phyloP scores from a whole-genome alignment of 2,888 invertebrate genomes.

The Ormyrus thymus region DNA sequence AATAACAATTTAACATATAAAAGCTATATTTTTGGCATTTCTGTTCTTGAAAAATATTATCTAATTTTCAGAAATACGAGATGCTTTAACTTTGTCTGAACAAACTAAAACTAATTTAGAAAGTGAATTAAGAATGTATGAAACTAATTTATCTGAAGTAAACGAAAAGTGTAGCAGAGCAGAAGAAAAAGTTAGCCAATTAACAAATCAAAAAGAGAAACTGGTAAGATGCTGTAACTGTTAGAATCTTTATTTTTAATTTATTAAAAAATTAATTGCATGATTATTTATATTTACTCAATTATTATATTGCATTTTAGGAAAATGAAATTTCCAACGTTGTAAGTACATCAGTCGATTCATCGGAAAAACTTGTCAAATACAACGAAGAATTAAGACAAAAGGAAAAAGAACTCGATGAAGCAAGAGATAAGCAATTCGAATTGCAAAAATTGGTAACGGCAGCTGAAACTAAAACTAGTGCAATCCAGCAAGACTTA shows the following conservation, averaged over 20 bases:
- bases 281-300: neutral
- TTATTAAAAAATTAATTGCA: neutral
- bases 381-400: slow-evolving; percentile 71
- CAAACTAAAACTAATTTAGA: slow-evolving; percentile 69
- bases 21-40: neutral
- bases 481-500: slow-evolving; percentile 58
- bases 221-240: slow-evolving; percentile 67
- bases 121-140: slow-evolving; percentile 66
- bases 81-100: slow-evolving; percentile 66
- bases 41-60: neutral
- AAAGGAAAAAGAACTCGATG: slow-evolving; percentile 72
- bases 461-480: slow-evolving; percentile 61
- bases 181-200: slow-evolving; percentile 78
- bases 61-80: slow-evolving; percentile 65
- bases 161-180: slow-evolving; percentile 78
- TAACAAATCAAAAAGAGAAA: slow-evolving; percentile 79
- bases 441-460: slow-evolving; percentile 63
- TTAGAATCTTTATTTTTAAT: neutral
- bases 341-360: slow-evolving; percentile 80
- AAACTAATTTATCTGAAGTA: slow-evolving; percentile 74
- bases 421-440: slow-evolving; percentile 62
- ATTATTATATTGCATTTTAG: slow-evolving; percentile 52
- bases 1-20: slow-evolving; percentile 8
- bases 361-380: slow-evolving; percentile 74
- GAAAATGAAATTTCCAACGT: slow-evolving; percentile 79